These are phyloP conservation scores for Mechanitis mazaeus DNA, from an alignment of 2,888 invertebrate genomes.

Conservation along the genomic window DNA sequence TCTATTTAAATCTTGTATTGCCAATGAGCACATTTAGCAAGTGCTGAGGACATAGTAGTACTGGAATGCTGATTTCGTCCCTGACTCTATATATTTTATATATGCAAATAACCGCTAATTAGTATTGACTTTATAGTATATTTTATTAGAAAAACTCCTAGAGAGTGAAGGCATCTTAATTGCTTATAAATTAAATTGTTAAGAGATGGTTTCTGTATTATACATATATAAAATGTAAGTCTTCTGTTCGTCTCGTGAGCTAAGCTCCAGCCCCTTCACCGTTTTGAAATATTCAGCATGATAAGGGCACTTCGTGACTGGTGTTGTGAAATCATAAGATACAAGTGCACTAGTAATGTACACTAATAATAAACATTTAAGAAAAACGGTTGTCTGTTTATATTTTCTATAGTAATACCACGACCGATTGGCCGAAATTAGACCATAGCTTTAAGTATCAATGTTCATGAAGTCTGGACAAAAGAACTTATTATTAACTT, in stretches of 20 bases:
- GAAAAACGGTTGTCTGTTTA: constrained; percentile 32
- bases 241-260: constrained; percentile 3
- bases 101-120: constrained; percentile 27
- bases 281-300: constrained; percentile 29
- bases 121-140: constrained; percentile 20
- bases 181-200: too few species aligned
- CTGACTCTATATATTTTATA: constrained; percentile 23
- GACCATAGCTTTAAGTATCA: too few species aligned
- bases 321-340: constrained; percentile 35
- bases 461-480: too few species aligned
- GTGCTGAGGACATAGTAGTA: constrained; percentile 19
- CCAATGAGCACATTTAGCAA: constrained; percentile 18
- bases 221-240: not conserved
- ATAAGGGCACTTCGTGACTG: constrained; percentile 31
- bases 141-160: constrained; percentile 5
- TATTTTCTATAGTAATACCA: constrained; percentile 25
- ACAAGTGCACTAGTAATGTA: constrained; percentile 16
- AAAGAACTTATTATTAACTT: too few species aligned
- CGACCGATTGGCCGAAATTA: too few species aligned
- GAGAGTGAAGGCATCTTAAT: too few species aligned
- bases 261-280: constrained; percentile 24
- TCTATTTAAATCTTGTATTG: constrained; percentile 21
- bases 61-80: constrained; percentile 21
- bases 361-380: constrained; percentile 21
- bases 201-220: too few species aligned